phyloP scores from a whole-genome alignment of 64 coral and sea anemone species.

The Cladopsammia gracilis region DNA sequence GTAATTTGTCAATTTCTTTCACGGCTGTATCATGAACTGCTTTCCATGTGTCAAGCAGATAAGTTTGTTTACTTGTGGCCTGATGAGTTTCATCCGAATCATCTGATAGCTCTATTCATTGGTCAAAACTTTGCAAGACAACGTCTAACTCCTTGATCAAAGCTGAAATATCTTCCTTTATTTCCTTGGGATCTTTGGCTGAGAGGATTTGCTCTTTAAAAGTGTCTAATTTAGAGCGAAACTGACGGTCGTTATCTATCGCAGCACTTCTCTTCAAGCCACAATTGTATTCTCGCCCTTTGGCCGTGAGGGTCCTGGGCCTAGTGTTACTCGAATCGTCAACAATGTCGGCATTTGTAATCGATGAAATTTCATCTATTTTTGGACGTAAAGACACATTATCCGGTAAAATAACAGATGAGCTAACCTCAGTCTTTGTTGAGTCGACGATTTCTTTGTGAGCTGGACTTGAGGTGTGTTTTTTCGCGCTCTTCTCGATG shows the following conservation, averaged over 20 bases:
- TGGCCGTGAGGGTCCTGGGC: slow-evolving; percentile 23
- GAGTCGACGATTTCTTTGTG: slow-evolving; percentile 1
- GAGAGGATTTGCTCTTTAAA: slow-evolving; percentile 22
- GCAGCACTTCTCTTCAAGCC: slow-evolving; percentile 16
- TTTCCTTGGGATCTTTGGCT: slow-evolving; percentile 9
- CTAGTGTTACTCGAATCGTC: background rate
- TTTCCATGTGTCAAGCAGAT: slow-evolving; percentile 55
- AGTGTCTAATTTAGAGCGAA: background rate
- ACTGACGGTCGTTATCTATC: slow-evolving; percentile 12
- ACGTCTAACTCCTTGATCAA: slow-evolving; percentile 4
- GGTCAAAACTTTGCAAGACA: slow-evolving; percentile 45
- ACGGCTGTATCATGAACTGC: background rate
- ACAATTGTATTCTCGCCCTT: slow-evolving; percentile 13
- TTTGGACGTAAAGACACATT: background rate
- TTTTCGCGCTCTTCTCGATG: background rate
- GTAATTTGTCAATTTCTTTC: slow-evolving; percentile 13
- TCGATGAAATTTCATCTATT: slow-evolving; percentile 5
- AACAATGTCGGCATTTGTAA: background rate
- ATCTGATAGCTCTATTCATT: slow-evolving; percentile 34
- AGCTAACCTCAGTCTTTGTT: slow-evolving; percentile 14
- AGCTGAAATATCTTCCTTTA: slow-evolving; percentile 12
- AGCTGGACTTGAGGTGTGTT: background rate
- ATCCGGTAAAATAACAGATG: background rate
- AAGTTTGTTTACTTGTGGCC: background rate
- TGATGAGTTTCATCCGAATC: background rate